Conservation (phyloP, 2,113 vertebrate genomes). For the Odocoileus virginianus region DNA sequence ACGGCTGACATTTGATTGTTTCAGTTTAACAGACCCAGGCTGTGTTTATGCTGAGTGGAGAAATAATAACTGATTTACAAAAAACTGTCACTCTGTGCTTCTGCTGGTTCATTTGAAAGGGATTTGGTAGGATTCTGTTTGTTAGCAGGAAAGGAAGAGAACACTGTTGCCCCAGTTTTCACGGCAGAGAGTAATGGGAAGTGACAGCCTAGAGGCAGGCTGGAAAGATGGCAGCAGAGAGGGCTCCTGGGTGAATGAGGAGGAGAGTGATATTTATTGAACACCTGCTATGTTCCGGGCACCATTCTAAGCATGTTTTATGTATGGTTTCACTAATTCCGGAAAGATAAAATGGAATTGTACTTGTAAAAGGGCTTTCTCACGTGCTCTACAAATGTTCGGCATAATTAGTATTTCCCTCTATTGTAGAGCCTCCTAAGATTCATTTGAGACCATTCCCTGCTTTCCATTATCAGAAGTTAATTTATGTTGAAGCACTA, state of each 20-base stretch:
- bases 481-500: background rate
- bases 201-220: constrained; percentile 51
- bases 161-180: constrained; percentile 62
- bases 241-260: background rate
- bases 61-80: constrained; percentile 70
- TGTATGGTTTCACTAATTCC: constrained; percentile 28
- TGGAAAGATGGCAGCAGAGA: constrained; percentile 33
- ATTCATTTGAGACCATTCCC: background rate
- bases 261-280: constrained; percentile 42
- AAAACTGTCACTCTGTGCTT: constrained; percentile 66
- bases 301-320: constrained; percentile 16
- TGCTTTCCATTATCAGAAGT: background rate
- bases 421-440: background rate
- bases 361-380: background rate
- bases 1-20: background rate
- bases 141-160: constrained; percentile 47
- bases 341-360: constrained; percentile 43
- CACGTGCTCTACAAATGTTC: background rate
- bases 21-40: constrained; percentile 25
- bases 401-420: constrained; percentile 46
- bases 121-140: constrained; percentile 62
- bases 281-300: constrained; percentile 36
- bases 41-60: constrained; percentile 41
- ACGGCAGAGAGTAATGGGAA: constrained; percentile 12
- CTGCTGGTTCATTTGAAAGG: constrained; percentile 61